phyloP scores from a whole-genome alignment of 2,888 invertebrate species.

The Trichogramma evanescens region DNA sequence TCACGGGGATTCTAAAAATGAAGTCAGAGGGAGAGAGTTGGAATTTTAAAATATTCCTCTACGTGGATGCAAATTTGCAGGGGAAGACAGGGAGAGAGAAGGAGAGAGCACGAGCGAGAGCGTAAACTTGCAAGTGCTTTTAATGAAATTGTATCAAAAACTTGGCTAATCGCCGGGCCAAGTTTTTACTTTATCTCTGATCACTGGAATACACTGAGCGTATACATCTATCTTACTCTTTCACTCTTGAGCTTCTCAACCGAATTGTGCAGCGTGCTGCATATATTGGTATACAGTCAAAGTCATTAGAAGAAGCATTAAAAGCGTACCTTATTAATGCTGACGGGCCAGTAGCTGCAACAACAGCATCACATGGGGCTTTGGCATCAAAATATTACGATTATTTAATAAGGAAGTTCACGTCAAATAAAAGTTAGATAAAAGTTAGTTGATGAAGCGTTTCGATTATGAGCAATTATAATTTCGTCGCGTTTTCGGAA shows the following conservation, averaged over 20 bases:
- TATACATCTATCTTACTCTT: too few species aligned
- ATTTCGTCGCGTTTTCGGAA: too few species aligned
- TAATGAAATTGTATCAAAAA: slow-evolving; percentile 19
- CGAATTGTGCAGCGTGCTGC: too few species aligned
- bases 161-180: slow-evolving; percentile 14
- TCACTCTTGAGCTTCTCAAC: too few species aligned
- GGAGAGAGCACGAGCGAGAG: not conserved
- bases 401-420: not conserved
- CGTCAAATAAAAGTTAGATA: not conserved
- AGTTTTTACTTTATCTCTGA: slow-evolving; percentile 10
- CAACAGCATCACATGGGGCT: not conserved
- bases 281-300: too few species aligned
- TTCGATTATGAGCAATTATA: too few species aligned
- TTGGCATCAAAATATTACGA: slow-evolving; percentile 4
- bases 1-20: not conserved
- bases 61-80: not conserved
- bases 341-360: not conserved
- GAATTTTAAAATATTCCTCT: slow-evolving; percentile 11
- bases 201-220: too few species aligned
- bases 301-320: too few species aligned
- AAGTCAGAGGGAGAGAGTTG: not conserved
- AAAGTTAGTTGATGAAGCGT: too few species aligned
- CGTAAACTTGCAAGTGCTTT: slow-evolving; percentile 12
- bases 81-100: too few species aligned
- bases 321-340: not conserved